These are phyloP conservation scores for Amblyornis subalaris DNA, from an alignment of 2,113 vertebrate genomes.

Conservation along the genomic window DNA sequence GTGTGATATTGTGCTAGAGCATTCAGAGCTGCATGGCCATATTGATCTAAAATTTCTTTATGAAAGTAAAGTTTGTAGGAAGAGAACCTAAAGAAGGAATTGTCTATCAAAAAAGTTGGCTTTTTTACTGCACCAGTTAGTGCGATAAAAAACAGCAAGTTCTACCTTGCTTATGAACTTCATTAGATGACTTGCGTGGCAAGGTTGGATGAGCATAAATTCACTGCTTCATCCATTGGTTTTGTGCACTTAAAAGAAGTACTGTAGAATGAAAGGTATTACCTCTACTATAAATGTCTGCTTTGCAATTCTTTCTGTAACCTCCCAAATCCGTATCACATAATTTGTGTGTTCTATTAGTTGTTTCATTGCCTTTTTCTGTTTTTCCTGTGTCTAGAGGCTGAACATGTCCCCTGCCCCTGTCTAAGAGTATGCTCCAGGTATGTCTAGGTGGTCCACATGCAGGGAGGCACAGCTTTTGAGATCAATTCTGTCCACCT, in stretches of 20 bases:
- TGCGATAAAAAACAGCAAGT: background rate
- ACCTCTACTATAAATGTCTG: background rate
- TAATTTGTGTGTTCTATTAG: background rate
- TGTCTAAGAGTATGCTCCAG: background rate
- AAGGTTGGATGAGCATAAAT: background rate
- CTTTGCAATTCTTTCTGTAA: background rate
- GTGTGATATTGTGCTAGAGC: background rate
- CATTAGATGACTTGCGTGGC: background rate
- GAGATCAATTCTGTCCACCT: background rate
- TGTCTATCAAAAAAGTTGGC: background rate
- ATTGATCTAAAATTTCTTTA: background rate
- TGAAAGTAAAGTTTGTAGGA: background rate
- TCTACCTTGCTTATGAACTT: background rate
- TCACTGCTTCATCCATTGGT: background rate
- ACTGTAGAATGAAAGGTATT: background rate
- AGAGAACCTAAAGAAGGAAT: background rate
- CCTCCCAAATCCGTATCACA: background rate
- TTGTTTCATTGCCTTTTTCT: background rate
- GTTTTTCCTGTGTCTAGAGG: background rate
- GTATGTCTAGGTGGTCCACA: background rate
- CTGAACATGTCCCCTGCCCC: background rate
- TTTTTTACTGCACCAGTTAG: background rate
- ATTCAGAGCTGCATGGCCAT: background rate
- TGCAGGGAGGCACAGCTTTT: background rate
- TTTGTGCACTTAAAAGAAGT: background rate